phyloP scores from a whole-genome alignment of 2,888 invertebrate species.

The Drosophila birchii region DNA sequence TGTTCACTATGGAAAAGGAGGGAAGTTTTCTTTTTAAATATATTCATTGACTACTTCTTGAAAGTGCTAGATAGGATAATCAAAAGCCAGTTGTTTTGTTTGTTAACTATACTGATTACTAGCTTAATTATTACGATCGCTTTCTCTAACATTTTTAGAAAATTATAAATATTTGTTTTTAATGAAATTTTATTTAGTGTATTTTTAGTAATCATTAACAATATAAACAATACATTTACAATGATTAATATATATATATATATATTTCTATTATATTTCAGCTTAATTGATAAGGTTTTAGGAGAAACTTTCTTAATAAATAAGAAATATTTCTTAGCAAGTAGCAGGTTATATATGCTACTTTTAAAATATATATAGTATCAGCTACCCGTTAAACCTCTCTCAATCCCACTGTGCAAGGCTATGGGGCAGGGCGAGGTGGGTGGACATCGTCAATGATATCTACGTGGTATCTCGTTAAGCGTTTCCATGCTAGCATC shows the following conservation, averaged over 20 bases:
- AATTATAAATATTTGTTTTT: no score
- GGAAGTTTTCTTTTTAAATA: not conserved
- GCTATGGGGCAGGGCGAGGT: not conserved
- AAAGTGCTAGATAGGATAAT: no score
- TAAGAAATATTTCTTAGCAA: no score
- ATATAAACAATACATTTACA: not conserved
- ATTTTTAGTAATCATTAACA: not conserved
- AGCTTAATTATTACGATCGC: no score
- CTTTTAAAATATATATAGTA: no score
- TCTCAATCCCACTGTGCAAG: slow-evolving; percentile 27
- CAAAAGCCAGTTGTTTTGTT: no score
- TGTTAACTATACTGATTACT: no score
- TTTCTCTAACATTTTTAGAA: no score
- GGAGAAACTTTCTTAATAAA: no score
- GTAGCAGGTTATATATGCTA: no score
- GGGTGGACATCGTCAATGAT: slow-evolving; percentile 71
- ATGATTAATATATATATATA: not conserved
- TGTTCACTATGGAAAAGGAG: slow-evolving; percentile 7
- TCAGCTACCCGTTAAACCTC: no score
- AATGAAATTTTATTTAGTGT: not conserved
- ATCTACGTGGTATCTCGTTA: slow-evolving; percentile 80
- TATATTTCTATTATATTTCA: not conserved
- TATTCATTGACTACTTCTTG: no score
- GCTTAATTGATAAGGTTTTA: not conserved
- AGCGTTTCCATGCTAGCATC: slow-evolving; percentile 65